A percentile compares a stretch with the other conserved stretches of the same genome.
phyloP scores from a whole-genome alignment of 2,113 vertebrate genomes.

The Gymnobelideus leadbeateri region DNA sequence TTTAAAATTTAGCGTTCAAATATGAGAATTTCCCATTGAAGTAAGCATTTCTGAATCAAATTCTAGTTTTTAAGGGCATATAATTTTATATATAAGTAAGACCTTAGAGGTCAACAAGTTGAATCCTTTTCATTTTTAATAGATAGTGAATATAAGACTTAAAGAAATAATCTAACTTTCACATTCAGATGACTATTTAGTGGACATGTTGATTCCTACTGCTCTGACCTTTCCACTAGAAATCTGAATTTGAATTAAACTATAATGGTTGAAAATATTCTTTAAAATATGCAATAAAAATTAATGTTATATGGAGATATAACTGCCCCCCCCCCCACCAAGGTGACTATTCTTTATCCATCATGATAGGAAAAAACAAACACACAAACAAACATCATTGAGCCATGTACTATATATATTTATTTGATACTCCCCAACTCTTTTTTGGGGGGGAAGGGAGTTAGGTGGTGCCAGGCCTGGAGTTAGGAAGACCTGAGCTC shows the following conservation, averaged over 20 bases:
- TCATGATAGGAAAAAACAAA: not conserved
- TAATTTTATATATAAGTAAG: not conserved
- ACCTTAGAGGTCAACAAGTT: not conserved
- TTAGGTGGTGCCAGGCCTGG: not conserved
- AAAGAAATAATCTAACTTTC: not conserved
- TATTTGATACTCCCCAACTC: not conserved
- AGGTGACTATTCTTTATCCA: not conserved
- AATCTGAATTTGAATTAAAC: not conserved
- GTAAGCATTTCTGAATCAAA: not conserved
- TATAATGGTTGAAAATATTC: not conserved
- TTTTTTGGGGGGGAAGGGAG: not conserved
- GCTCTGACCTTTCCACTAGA: not conserved
- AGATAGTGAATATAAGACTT: not conserved
- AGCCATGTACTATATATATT: too few species aligned
- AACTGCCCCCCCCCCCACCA: too few species aligned
- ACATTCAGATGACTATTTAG: not conserved
- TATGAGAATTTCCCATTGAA: not conserved
- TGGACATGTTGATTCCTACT: not conserved
- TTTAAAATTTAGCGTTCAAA: not conserved
- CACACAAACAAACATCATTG: too few species aligned
- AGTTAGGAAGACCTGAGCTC: not conserved
- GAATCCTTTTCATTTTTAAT: not conserved
- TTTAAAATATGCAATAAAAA: not conserved
- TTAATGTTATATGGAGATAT: not conserved
- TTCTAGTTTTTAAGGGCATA: not conserved